phyloP scores from a whole-genome alignment of 53 echinoderm and acorn worm species.

The Mesocentrotus franciscanus region DNA sequence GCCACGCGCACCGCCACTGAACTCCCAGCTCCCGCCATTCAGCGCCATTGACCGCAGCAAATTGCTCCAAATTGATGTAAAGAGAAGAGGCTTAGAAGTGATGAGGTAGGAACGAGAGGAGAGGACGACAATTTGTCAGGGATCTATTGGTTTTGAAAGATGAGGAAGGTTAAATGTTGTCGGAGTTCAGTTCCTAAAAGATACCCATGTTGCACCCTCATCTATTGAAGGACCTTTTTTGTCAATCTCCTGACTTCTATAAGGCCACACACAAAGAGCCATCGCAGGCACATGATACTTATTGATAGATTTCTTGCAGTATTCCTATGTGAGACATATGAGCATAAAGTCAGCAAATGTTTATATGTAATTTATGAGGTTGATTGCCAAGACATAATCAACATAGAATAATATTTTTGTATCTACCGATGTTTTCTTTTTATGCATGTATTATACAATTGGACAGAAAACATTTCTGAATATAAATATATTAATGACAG shows the following conservation, averaged over 20 bases:
- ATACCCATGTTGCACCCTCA: not conserved
- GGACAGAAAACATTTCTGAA: no score
- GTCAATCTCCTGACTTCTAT: not conserved
- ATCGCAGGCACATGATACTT: not conserved
- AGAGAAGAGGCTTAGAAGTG: slow-evolving; percentile 13
- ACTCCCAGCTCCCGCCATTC: not conserved
- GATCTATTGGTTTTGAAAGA: slow-evolving; percentile 39
- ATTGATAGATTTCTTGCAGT: not conserved
- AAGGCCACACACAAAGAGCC: not conserved
- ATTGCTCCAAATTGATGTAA: slow-evolving; percentile 41
- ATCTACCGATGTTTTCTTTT: no score
- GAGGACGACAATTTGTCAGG: slow-evolving; percentile 13
- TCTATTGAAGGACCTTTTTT: not conserved
- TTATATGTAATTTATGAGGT: no score
- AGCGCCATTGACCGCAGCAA: slow-evolving; percentile 38
- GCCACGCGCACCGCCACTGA: slow-evolving; percentile 26
- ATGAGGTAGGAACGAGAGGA: not conserved
- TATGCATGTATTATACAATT: no score
- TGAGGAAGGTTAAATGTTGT: slow-evolving; percentile 36
- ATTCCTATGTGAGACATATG: not conserved
- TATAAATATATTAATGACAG: no score
- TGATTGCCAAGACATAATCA: no score
- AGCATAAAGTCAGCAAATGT: not conserved
- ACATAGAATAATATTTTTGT: no score
- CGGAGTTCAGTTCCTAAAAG: slow-evolving; percentile 17